Conservation (phyloP, 2,797 vertebrate genomes). For the Sparus aurata region DNA sequence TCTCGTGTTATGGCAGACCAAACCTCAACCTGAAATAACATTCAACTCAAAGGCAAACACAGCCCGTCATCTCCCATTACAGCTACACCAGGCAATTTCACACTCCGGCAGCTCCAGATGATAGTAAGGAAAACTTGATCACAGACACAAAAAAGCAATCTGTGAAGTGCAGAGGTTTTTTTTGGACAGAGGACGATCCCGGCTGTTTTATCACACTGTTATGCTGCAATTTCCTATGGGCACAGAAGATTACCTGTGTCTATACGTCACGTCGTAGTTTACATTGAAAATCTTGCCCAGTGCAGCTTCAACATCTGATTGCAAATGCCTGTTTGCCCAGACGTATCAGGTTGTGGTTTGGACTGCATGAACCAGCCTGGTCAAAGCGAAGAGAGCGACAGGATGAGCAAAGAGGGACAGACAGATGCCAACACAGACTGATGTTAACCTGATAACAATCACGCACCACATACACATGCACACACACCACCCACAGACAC, state of each 20-base stretch:
- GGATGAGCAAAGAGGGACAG: constrained; percentile 36
- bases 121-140: not conserved
- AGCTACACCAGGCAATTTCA: constrained; percentile 35
- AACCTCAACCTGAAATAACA: constrained; percentile 49
- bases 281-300: constrained; percentile 2
- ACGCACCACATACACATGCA: not conserved
- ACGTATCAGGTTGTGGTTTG: constrained; percentile 53
- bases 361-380: constrained; percentile 14
- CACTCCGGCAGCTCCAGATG: constrained; percentile 21
- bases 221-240: not conserved
- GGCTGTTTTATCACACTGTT: not conserved
- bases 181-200: not conserved
- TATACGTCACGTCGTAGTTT: not conserved
- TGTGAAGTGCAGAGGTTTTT: not conserved
- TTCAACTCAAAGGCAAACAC: constrained; percentile 31
- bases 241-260: not conserved
- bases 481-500: not conserved
- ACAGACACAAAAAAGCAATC: not conserved
- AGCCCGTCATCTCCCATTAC: constrained; percentile 24
- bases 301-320: not conserved
- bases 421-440: constrained; percentile 7
- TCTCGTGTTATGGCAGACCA: constrained; percentile 19
- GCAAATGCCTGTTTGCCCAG: constrained; percentile 4
- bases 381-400: constrained; percentile 22
- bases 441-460: constrained; percentile 3